Evolutionary conservation across 2,113 vertebrate species (phyloP), one percentile per base, ranked within the genome.

Genomic region (Falcunculus frontatus): DNA sequence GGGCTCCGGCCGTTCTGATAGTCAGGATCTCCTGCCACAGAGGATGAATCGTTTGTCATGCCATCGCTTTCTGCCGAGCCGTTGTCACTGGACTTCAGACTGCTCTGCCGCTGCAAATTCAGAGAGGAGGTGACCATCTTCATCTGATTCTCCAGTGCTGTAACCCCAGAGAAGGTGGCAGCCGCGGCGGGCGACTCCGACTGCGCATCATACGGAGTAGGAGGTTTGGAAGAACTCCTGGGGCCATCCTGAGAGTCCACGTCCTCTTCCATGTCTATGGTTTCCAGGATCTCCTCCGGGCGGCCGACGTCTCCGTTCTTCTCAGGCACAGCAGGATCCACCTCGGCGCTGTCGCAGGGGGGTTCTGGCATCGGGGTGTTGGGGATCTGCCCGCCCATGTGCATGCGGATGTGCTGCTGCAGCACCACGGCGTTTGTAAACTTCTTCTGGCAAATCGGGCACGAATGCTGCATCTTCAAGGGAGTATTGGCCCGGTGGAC

Each of bases 351-450:
- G 25, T 99, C 99, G 4, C 98, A 98, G 76, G 98, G 94, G 32
- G 73, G 98, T 46, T 99, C 99, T 0, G 98, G 98, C 93, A 99
- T 56, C 0, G 99, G 99, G 0, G 98, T 99, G 96, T 99, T 99
- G 50, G 99, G 99, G 63, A 99, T 99, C 95, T 99, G 99, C 7
- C 99, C 99, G 0, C 99, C 99, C 99, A 99, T 99, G 93, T 99
- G 99, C 99, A 99, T 99, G 26, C 99, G 99, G 62, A 99, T 99
- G 53, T 99, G 99, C 79, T 99, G 99, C 98, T 99, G 99, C 60
- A 99, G 72, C 70, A 99, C 98, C 64, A 99, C 99, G 0, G 99
- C 99, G 0, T 99, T 99, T 4, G 99, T 99, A 74, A 99, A 99
- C 97, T 99, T 99, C 98, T 99, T 99, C 97, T 99, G 99, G 96